phyloP scores from a whole-genome alignment of 1,140 invertebrate species.

The Phymorhynchus buccinoides region DNA sequence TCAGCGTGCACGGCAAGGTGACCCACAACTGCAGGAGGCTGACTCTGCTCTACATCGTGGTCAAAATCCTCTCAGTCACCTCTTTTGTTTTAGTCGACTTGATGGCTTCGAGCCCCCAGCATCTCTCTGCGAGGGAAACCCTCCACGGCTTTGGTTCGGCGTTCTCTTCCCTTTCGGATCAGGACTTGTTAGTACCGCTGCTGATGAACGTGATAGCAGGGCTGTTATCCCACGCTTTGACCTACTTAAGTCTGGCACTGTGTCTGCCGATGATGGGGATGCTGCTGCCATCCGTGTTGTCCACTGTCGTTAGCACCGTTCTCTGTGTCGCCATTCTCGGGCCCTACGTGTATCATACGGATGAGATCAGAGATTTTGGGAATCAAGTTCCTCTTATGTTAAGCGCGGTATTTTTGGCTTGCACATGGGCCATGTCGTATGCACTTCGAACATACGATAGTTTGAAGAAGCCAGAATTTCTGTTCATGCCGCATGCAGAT shows the following conservation, averaged over 20 bases:
- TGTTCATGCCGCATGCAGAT: constrained; percentile 50
- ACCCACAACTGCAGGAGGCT: constrained; percentile 35
- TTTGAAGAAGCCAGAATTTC: constrained; percentile 40
- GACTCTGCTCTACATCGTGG: constrained; percentile 40
- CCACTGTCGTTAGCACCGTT: constrained; percentile 42
- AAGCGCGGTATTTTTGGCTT: constrained; percentile 28
- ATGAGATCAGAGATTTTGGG: constrained; percentile 49
- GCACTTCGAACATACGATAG: constrained; percentile 37
- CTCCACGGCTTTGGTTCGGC: constrained; percentile 30
- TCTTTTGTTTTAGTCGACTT: constrained; percentile 45
- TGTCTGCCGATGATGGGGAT: constrained; percentile 50
- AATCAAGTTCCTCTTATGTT: constrained; percentile 33
- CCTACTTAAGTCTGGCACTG: constrained; percentile 44
- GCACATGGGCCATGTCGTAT: constrained; percentile 48
- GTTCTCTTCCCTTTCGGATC: constrained; percentile 20
- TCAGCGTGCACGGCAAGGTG: constrained; percentile 29
- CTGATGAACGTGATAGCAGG: constrained; percentile 40
- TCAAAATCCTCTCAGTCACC: constrained; percentile 45
- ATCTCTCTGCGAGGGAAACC: constrained; percentile 1
- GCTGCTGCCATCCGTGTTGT: constrained; percentile 49
- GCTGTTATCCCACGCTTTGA: constrained; percentile 41
- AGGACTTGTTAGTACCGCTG: constrained; percentile 38
- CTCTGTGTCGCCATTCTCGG: constrained; percentile 37
- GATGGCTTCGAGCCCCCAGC: constrained; percentile 26
- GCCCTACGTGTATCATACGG: constrained; percentile 35